Conservation (phyloP, 2,888 invertebrate species). For the Zele albiditarsus region DNA sequence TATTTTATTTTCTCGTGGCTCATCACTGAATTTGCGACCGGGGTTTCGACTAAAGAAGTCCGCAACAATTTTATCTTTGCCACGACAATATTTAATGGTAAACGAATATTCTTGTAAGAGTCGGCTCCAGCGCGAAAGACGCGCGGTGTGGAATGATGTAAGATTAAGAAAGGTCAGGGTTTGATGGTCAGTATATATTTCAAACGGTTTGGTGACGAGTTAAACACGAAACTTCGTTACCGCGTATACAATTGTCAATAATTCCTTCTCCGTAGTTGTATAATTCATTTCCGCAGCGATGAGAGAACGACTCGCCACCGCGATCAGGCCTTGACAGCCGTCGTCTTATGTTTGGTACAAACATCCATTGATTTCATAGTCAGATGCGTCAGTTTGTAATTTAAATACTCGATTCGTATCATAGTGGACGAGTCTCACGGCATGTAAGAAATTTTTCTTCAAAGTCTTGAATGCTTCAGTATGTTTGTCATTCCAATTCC, state of each 20-base stretch:
- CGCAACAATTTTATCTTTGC: conserved; percentile 53
- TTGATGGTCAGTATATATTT: conserved; percentile 56
- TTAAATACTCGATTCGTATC: conserved; percentile 36
- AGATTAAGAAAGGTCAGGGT: conserved; percentile 52
- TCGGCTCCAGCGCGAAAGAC: conserved; percentile 54
- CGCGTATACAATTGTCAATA: conserved; percentile 49
- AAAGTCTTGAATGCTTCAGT: conserved; percentile 40
- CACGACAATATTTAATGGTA: conserved; percentile 49
- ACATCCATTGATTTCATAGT: conserved; percentile 47
- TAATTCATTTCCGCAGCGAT: conserved; percentile 48
- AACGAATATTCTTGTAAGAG: conserved; percentile 56
- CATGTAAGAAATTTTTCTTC: conserved; percentile 46
- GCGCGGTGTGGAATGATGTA: conserved; percentile 50
- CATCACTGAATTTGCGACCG: conserved; percentile 1
- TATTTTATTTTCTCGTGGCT: not conserved
- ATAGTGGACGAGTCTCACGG: conserved; percentile 44
- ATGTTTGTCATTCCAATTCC: conserved; percentile 48
- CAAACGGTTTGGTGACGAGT: conserved; percentile 48
- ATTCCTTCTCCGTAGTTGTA: conserved; percentile 50
- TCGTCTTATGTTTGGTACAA: conserved; percentile 44
- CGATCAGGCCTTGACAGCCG: conserved; percentile 39
- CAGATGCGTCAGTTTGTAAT: conserved; percentile 51
- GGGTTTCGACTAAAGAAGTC: conserved; percentile 55
- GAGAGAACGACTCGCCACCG: conserved; percentile 53
- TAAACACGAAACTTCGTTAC: conserved; percentile 55